phyloP scores from a whole-genome alignment of 2,113 vertebrate species.

The Oxyruncus cristatus region DNA sequence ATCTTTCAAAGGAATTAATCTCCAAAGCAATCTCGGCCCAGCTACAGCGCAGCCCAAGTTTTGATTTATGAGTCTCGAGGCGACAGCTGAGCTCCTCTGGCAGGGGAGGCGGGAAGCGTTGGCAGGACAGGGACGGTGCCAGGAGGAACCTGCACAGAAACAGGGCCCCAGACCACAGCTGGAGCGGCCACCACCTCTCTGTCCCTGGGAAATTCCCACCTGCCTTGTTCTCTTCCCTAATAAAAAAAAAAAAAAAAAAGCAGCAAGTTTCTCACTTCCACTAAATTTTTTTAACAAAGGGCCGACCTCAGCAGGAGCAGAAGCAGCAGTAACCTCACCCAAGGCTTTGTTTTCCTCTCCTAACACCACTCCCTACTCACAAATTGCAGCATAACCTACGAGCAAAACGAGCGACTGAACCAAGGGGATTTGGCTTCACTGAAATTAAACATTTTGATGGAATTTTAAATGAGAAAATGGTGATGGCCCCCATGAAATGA shows the following conservation, averaged over 20 bases:
- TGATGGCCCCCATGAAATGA: neutral
- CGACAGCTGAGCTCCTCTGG: neutral
- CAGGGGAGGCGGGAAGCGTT: fast-evolving
- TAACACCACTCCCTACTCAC: fast-evolving
- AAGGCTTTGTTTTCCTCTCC: neutral
- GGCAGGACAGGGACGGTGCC: neutral
- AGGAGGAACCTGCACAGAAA: neutral
- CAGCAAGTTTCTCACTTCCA: neutral
- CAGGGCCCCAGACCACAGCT: neutral
- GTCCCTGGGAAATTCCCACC: neutral
- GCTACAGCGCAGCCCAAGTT: neutral
- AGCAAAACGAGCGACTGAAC: neutral
- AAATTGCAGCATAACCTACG: neutral
- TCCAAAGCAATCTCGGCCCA: slow-evolving; percentile 4
- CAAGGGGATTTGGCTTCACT: neutral
- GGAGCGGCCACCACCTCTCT: neutral
- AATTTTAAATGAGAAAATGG: slow-evolving; percentile 12
- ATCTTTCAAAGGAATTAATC: slow-evolving; percentile 32
- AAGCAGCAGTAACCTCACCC: neutral
- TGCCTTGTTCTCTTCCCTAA: neutral
- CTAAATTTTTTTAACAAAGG: neutral
- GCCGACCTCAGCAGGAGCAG: neutral
- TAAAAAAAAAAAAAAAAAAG: no score
- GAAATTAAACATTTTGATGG: slow-evolving; percentile 19
- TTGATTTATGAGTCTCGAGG: neutral